Evolutionary conservation across 2,797 vertebrate genomes (phyloP), one percentile per base, ranked within the genome.

Genomic region (Muraenolepis orangiensis): DNA sequence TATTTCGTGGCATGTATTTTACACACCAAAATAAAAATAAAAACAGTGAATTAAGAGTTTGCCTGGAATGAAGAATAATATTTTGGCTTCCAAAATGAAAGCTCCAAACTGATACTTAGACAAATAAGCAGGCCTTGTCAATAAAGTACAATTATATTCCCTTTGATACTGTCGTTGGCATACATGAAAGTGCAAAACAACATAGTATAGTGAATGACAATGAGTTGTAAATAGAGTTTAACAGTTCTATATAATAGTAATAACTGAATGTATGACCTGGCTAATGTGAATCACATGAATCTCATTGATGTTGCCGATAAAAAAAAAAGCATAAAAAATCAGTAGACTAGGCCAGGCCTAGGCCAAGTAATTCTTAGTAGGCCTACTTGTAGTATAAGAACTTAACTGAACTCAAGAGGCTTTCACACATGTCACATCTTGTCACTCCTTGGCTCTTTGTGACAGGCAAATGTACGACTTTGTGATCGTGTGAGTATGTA

Each of bases 401-500:
- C 51, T 23, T 57, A 0, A 57, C 20, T 57, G 18, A 51, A 51
- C 12, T 16, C 20, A 46, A 46, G 42, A 20, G 12, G 7, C 13
- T 28, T 66, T 28, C 28, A 66, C 64, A 66, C 13, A 16, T 66
- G 64, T 66, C 11, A 29, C 28, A 42, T 28, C 36, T 70, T 42
- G 36, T 8, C 70, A 26, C 32, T 70, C 38, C 61, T 34, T 72
- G n/a, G 66, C 31, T 69, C 64, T 26, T 28, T 67, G 72, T 57
- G 38, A 71, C 28, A 31, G 70, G 72, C 70, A 42, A 71, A 51
- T 76, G 51, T 76, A 73, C 72, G 51, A 32, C 66, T 72, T 68
- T 68, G 28, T n/a, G 16, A 75, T 77, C 76, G 70, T 71, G 78
- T 76, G 34, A 29, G 34, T 29, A 66, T 8, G 66, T 31, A 67